Percentiles rank a stretch among this genome's conserved stretches.
phyloP scores from a whole-genome alignment of 2,797 vertebrate genomes.

The Dicrostonyx torquatus region DNA sequence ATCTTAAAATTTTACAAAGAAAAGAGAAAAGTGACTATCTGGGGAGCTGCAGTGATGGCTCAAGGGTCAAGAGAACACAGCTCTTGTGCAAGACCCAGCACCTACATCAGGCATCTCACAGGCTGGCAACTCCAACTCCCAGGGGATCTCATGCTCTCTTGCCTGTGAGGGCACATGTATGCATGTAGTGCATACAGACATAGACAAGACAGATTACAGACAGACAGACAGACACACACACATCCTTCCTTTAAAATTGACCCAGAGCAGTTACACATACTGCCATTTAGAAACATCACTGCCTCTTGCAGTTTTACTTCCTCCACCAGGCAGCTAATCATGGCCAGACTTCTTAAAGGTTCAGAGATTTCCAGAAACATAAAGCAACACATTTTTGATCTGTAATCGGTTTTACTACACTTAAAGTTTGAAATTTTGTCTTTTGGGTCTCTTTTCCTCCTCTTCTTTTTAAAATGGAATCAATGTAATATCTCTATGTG shows the following conservation, averaged over 20 bases:
- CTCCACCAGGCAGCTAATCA: slow-evolving; percentile 77
- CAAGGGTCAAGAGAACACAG: not conserved
- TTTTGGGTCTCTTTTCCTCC: slow-evolving; percentile 54
- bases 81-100: not conserved
- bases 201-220: not conserved
- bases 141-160: not conserved
- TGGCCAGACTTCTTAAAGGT: slow-evolving; percentile 61
- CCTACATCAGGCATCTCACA: not conserved
- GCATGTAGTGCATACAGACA: not conserved
- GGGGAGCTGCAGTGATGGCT: not conserved
- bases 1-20: not conserved
- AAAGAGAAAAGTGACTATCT: not conserved
- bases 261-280: not conserved
- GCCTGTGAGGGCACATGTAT: not conserved
- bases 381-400: slow-evolving; percentile 74
- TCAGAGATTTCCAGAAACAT: slow-evolving; percentile 32
- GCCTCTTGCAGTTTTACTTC: slow-evolving; percentile 63
- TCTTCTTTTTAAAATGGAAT: slow-evolving; percentile 67
- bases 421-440: slow-evolving; percentile 81
- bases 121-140: too few relatives aligned
- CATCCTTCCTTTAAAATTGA: too few relatives aligned
- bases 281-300: not conserved
- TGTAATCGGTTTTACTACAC: slow-evolving; percentile 73
- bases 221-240: not conserved
- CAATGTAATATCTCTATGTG: slow-evolving; percentile 81